Conservation (phyloP, 2,113 vertebrate species). For the Chaenogobius annularis region DNA sequence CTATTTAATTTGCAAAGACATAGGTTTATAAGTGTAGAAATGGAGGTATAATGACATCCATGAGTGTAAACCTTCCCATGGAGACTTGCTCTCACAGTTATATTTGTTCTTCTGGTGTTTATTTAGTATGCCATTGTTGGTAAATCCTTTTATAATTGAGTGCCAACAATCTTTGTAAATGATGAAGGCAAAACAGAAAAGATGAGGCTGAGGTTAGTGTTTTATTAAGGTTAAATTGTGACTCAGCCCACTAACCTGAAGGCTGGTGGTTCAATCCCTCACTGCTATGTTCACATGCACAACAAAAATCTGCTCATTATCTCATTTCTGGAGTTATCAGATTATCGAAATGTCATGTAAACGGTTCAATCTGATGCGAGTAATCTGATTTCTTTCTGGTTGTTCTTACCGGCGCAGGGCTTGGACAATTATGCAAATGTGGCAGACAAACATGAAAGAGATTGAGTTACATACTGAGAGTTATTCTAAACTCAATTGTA, state of each 20-base stretch:
- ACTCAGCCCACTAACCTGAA: not conserved
- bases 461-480: too few relatives aligned
- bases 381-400: too few relatives aligned
- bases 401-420: too few relatives aligned
- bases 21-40: not conserved
- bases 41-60: too few relatives aligned
- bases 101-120: not conserved
- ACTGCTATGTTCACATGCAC: not conserved
- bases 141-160: not conserved
- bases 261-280: not conserved
- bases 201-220: not conserved
- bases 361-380: too few relatives aligned
- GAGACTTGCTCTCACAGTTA: not conserved
- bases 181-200: not conserved
- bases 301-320: too few relatives aligned
- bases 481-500: too few relatives aligned
- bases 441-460: too few relatives aligned
- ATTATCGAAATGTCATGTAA: too few relatives aligned
- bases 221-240: not conserved
- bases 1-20: not conserved
- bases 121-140: not conserved
- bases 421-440: too few relatives aligned
- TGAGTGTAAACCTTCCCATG: not conserved
- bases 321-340: too few relatives aligned
- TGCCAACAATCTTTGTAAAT: not conserved